A percentile compares a stretch with the other conserved stretches of the same genome.
Conservation (phyloP, 2,113 vertebrate genomes). For the Geococcyx californianus region DNA sequence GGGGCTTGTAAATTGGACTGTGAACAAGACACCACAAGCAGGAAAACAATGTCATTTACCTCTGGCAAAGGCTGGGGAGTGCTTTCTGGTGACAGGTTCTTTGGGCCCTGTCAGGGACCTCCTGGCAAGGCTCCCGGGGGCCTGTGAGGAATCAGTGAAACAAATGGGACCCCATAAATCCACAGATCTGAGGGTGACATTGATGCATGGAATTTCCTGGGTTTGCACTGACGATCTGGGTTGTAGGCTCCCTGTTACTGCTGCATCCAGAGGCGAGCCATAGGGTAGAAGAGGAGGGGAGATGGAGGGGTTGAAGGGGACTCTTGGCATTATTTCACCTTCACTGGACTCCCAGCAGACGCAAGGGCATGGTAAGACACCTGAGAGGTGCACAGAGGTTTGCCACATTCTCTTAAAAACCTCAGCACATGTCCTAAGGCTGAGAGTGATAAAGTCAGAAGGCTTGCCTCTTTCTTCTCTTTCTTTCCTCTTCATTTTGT, state of each 20-base stretch:
- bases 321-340: not conserved
- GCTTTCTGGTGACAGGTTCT: not conserved
- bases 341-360: not conserved
- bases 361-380: not conserved
- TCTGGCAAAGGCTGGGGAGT: not conserved
- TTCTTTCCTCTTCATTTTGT: not conserved
- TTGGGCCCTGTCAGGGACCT: not conserved
- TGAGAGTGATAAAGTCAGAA: not conserved
- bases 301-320: not conserved
- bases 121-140: not conserved
- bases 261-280: not conserved
- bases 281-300: accelerated
- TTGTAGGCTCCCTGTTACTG: not conserved
- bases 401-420: not conserved
- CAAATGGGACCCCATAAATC: accelerated
- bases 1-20: not conserved
- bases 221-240: not conserved
- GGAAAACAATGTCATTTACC: not conserved
- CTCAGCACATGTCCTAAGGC: not conserved
- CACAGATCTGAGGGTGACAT: not conserved
- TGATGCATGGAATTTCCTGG: not conserved
- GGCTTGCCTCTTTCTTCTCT: not conserved
- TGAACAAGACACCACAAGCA: not conserved
- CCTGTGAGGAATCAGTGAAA: not conserved
- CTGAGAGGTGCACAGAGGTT: not conserved